Evolutionary conservation across 2,113 vertebrate genomes (phyloP), one percentile per base, ranked within the genome.

Genomic region (Melanostigma gelatinosum): DNA sequence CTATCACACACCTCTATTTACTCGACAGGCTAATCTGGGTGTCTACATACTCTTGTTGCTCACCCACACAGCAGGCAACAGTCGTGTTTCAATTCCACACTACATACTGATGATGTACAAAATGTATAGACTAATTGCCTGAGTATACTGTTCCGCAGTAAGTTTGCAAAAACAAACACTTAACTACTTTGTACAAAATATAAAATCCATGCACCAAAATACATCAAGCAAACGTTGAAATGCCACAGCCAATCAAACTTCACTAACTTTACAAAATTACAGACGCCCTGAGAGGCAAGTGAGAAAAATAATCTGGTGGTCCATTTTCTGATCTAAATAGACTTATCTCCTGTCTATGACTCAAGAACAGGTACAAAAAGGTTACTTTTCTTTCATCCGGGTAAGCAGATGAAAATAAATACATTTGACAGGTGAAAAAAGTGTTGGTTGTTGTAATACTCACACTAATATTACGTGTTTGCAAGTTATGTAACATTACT

Each of bases 1-100:
- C 54, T 64, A 48, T 74, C 67, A 85, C 55, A 38, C 67, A 38
- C 50, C 66, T 72, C 57, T 40, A 74, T 44, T 77, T 82, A n/a
- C 57, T 85, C 72, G 72, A 20, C 20, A 68, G n/a, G 8, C 12
- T 61, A 79, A 79, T 82, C 74, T 80, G 69, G 50, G 18, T 58
- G 40, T 74, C 34, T 42, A 27, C 50, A 71, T 15, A 40, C 32
- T 78, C 18, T 38, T 27, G 29, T 58, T 65, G n/a, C 27, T 69
- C 22, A 68, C 15, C 20, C 12, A 50, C 64, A 69, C 34, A 55
- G 32, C 38, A 79, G 57, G n/a, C 8, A 74, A 62, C 8, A 12
- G 36, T 29, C 36, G 46, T 52, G 42, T 44, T 34, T 12, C 15
- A 61, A 44, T 42, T 32, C 13, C n/a, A 58, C 24, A 34, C 32